Evolutionary conservation across 2,797 vertebrate genomes (phyloP).

Genomic region (Mormyrus proboscirostris): DNA sequence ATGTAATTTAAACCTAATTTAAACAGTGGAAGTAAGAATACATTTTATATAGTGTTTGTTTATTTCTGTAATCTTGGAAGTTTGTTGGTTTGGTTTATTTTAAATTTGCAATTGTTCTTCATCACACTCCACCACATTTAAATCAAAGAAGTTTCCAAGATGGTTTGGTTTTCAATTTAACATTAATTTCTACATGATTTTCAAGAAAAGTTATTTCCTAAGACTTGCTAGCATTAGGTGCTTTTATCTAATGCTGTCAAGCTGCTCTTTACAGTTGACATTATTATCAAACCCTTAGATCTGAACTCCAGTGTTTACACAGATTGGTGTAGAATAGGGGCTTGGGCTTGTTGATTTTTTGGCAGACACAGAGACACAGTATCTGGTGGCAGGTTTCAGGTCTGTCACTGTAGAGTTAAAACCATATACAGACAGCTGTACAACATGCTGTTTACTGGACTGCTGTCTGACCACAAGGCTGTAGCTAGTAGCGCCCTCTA

Average conservation of each 20-base stretch:
- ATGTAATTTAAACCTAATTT: neutral
- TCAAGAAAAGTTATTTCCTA: neutral
- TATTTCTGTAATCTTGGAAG: neutral
- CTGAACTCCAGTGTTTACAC: constrained; percentile 32
- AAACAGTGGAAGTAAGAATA: neutral
- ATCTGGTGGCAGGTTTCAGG: constrained; percentile 37
- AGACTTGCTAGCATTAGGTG: neutral
- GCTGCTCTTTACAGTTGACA: neutral
- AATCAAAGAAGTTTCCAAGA: neutral
- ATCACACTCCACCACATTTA: neutral
- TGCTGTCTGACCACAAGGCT: constrained; percentile 41
- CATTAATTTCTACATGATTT: neutral
- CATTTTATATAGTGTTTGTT: neutral
- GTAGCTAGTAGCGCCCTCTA: constrained; percentile 39
- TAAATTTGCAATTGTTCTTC: neutral
- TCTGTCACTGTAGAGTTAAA: constrained; percentile 35
- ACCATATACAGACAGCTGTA: constrained; percentile 35
- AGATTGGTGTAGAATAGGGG: constrained; percentile 43
- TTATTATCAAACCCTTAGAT: neutral
- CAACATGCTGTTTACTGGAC: neutral
- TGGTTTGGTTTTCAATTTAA: constrained; percentile 2
- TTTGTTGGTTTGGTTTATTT: neutral
- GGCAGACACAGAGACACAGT: constrained; percentile 48
- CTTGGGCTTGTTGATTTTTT: neutral
- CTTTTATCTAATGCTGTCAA: neutral